Evolutionary conservation across 2,888 invertebrate species (phyloP).

Genomic region (Drosophila prolongata): DNA sequence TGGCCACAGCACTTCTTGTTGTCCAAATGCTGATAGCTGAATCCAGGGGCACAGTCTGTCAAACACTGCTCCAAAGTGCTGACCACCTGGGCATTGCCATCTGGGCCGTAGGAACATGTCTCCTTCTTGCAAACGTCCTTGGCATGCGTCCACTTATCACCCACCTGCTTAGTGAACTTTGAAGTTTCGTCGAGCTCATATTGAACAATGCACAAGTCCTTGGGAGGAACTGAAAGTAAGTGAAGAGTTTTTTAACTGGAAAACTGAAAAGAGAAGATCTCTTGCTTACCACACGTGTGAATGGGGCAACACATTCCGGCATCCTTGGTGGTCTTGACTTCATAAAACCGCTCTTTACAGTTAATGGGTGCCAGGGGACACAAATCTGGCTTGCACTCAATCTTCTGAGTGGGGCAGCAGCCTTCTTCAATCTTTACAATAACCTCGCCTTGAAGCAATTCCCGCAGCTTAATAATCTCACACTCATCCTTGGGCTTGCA

Average conservation of each 20-base stretch:
- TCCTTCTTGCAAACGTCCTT: slow-evolving; percentile 84
- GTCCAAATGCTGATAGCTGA: slow-evolving; percentile 85
- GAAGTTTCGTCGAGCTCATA: slow-evolving; percentile 77
- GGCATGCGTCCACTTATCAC: slow-evolving; percentile 85
- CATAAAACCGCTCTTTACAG: slow-evolving; percentile 86
- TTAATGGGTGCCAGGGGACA: slow-evolving; percentile 87
- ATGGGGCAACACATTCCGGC: slow-evolving; percentile 88
- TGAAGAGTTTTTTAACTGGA: too few species aligned
- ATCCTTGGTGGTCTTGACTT: slow-evolving; percentile 81
- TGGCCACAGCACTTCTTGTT: slow-evolving; percentile 87
- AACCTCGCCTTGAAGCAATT: slow-evolving; percentile 88
- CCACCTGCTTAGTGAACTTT: slow-evolving; percentile 81
- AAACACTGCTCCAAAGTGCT: slow-evolving; percentile 76
- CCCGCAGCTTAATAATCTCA: slow-evolving; percentile 85
- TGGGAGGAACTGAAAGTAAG: slow-evolving; percentile 76
- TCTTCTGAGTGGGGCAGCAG: slow-evolving; percentile 89
- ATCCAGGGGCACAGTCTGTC: slow-evolving; percentile 85
- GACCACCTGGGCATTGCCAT: slow-evolving; percentile 71
- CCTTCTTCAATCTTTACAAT: slow-evolving; percentile 87
- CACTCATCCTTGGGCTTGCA: slow-evolving; percentile 91
- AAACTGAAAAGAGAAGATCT: not conserved
- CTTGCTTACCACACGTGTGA: slow-evolving; percentile 87
- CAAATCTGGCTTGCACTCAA: slow-evolving; percentile 87
- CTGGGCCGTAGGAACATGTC: slow-evolving; percentile 80
- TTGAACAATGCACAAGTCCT: slow-evolving; percentile 81